These are phyloP conservation scores for Crenichthys baileyi DNA, from an alignment of 2,797 vertebrate species.

Conservation along the genomic window DNA sequence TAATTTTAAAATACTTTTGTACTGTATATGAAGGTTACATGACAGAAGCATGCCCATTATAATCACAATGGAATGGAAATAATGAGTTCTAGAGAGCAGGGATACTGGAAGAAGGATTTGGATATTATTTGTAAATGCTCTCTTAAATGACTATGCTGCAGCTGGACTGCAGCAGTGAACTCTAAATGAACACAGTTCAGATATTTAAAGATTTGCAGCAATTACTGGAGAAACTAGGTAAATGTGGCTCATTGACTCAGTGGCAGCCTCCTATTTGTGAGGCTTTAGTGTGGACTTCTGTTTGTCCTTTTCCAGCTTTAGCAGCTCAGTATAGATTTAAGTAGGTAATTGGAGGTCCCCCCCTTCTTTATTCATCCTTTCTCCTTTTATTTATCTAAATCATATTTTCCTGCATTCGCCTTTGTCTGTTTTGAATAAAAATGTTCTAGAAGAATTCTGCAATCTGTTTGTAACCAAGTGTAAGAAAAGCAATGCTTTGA, in stretches of 20 bases:
- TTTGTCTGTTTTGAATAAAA: conserved; percentile 8
- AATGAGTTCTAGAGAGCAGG: not conserved
- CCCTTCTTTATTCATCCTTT: conserved; percentile 1
- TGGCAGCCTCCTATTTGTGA: conserved; percentile 12
- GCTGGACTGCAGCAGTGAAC: conserved; percentile 4
- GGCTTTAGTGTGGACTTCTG: conserved; percentile 19
- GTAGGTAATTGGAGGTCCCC: conserved; percentile 20
- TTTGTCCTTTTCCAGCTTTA: conserved; percentile 23
- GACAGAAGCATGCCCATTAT: not conserved
- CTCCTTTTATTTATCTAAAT: conserved; percentile 3
- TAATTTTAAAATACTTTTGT: not conserved
- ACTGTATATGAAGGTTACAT: not conserved
- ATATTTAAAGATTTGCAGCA: conserved; percentile 17
- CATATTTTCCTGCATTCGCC: conserved; percentile 13
- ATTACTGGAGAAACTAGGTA: conserved; percentile 29
- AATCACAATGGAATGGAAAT: not conserved
- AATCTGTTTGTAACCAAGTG: conserved; percentile 27
- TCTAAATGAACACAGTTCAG: conserved; percentile 17
- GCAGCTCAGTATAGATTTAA: conserved; percentile 32
- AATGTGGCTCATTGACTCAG: conserved; percentile 30
- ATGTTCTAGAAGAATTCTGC: conserved; percentile 41
- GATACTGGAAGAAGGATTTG: not conserved
- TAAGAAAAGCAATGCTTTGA: conserved; percentile 49
- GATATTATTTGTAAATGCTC: not conserved
- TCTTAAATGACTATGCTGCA: not conserved